These are phyloP conservation scores for Drosophila ohnishii DNA, from an alignment of 1,140 invertebrate genomes.

Conservation along the genomic window DNA sequence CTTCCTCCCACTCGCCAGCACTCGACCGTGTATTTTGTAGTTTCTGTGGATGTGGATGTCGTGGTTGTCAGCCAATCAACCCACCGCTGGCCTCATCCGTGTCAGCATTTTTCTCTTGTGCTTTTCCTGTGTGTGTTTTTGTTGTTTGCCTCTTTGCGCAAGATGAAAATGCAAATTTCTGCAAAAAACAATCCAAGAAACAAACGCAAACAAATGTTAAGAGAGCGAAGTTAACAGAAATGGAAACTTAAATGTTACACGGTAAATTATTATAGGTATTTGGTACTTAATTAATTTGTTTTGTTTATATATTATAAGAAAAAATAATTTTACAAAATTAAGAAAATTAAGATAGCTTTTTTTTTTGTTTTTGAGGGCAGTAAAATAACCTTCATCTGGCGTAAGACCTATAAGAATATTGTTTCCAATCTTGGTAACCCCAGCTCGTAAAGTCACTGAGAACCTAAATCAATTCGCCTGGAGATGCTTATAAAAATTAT, in stretches of 20 bases:
- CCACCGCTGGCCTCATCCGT: slow-evolving; percentile 54
- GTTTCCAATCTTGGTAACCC: neutral
- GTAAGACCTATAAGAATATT: neutral
- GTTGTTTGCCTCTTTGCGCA: slow-evolving; percentile 46
- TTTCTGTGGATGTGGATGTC: slow-evolving; percentile 40
- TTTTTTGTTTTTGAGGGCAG: too few relatives aligned
- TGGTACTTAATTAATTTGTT: neutral
- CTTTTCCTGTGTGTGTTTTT: slow-evolving; percentile 22
- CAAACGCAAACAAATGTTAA: slow-evolving; percentile 34
- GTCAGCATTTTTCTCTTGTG: slow-evolving; percentile 60
- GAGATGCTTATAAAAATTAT: neutral
- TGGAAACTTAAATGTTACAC: slow-evolving; percentile 33
- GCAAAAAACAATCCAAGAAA: slow-evolving; percentile 51
- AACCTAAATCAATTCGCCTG: neutral
- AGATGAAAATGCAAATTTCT: slow-evolving; percentile 80
- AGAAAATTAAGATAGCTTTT: too few relatives aligned
- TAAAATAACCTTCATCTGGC: neutral
- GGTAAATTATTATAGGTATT: neutral
- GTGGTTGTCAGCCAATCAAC: slow-evolving; percentile 60
- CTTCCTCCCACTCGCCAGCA: slow-evolving; percentile 46
- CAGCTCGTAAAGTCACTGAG: neutral
- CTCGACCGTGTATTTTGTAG: slow-evolving; percentile 44
- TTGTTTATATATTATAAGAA: too few relatives aligned
- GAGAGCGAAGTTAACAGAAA: slow-evolving; percentile 39
- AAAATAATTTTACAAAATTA: neutral